Evolutionary conservation across 2,797 vertebrate genomes (phyloP).

Genomic region (Neosilurus hyrtlii): DNA sequence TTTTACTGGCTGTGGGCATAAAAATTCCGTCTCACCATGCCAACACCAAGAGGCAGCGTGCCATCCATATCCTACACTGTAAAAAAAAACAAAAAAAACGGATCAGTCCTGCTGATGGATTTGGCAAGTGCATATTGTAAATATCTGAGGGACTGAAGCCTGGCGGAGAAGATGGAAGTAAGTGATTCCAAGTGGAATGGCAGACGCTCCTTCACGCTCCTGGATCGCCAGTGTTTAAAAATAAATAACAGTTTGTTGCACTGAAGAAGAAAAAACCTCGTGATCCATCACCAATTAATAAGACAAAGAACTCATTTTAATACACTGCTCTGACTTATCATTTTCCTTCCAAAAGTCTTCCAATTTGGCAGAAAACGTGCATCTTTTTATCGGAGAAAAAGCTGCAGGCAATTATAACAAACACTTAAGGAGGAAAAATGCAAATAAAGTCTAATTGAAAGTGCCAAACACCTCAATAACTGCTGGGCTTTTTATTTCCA

Average conservation of each 20-base stretch:
- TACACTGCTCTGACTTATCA: neutral
- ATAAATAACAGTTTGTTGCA: neutral
- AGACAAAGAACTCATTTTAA: slow-evolving; percentile 9
- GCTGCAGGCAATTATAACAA: slow-evolving; percentile 26
- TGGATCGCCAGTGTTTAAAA: neutral
- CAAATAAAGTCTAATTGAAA: slow-evolving; percentile 48
- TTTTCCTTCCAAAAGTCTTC: neutral
- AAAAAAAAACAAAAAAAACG: neutral
- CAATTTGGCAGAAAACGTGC: slow-evolving; percentile 24
- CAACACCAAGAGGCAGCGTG: neutral
- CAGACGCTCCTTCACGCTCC: neutral
- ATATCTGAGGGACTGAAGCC: slow-evolving; percentile 4
- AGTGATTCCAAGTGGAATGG: neutral
- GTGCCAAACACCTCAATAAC: slow-evolving; percentile 43
- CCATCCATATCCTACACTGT: neutral
- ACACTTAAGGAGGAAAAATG: slow-evolving; percentile 15
- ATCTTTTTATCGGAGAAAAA: slow-evolving; percentile 3
- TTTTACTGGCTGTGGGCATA: neutral
- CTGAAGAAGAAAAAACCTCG: neutral
- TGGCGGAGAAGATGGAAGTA: slow-evolving; percentile 1
- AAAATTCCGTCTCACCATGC: neutral
- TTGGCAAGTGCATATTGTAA: slow-evolving; percentile 10
- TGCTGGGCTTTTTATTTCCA: slow-evolving; percentile 42
- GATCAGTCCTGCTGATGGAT: neutral
- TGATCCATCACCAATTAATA: slow-evolving; percentile 1